Evolutionary conservation across 1,140 invertebrate species (phyloP).

Genomic region (Eupeodes corollae): DNA sequence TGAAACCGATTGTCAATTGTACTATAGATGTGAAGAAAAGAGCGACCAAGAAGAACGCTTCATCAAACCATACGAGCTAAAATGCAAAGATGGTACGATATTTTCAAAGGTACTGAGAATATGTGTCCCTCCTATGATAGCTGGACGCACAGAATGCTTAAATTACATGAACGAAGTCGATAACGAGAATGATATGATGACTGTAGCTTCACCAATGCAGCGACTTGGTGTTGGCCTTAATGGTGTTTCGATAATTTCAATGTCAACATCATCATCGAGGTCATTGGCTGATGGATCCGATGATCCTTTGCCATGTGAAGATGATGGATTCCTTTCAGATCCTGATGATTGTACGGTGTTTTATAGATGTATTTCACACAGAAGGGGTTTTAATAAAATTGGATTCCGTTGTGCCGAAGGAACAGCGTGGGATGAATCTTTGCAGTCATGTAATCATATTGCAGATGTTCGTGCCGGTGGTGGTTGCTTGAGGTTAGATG

Average conservation of each 20-base stretch:
- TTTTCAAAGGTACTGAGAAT: conserved; percentile 25
- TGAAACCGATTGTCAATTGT: conserved; percentile 45
- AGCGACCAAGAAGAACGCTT: conserved; percentile 36
- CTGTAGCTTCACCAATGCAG: conserved; percentile 5
- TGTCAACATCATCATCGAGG: conserved; percentile 25
- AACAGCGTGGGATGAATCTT: conserved; percentile 59
- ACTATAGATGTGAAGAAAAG: conserved; percentile 43
- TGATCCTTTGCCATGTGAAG: conserved; percentile 17
- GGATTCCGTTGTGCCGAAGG: conserved; percentile 57
- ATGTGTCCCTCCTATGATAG: conserved; percentile 28
- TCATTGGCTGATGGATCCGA: conserved; percentile 13
- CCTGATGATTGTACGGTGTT: conserved; percentile 61
- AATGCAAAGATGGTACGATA: conserved; percentile 38
- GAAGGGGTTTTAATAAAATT: conserved; percentile 47
- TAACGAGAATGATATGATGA: conserved; percentile 7
- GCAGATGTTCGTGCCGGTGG: conserved; percentile 42
- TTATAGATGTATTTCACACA: conserved; percentile 60
- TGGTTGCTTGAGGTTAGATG: conserved; percentile 36
- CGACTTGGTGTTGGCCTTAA: conserved; percentile 14
- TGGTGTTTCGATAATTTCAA: conserved; percentile 33
- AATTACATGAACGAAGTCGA: conserved; percentile 29
- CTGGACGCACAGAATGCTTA: conserved; percentile 30
- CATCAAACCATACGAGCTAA: conserved; percentile 38
- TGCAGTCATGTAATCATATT: conserved; percentile 54
- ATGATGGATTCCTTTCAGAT: conserved; percentile 58